Evolutionary conservation across 2,888 invertebrate genomes (phyloP).

Genomic region (Elegia similella): DNA sequence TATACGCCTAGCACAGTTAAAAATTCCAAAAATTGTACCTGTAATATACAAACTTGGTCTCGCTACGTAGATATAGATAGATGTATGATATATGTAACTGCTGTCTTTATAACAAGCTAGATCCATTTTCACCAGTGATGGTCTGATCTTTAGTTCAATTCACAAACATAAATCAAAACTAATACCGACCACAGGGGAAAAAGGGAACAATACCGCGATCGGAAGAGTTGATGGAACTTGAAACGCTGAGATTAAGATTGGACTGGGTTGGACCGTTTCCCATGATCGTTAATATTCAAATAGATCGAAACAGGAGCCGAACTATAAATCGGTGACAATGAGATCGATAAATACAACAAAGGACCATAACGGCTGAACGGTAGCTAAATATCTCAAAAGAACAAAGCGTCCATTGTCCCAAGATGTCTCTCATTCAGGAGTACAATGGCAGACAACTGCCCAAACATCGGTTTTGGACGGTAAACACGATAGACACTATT

Average conservation of each 20-base stretch:
- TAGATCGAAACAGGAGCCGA: slow-evolving; percentile 51
- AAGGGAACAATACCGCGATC: slow-evolving; percentile 21
- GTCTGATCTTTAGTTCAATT: too few relatives aligned
- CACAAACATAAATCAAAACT: slow-evolving; percentile 47
- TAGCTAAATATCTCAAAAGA: slow-evolving; percentile 70
- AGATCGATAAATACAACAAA: slow-evolving; percentile 73
- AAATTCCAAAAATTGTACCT: too few relatives aligned
- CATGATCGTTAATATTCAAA: slow-evolving; percentile 72
- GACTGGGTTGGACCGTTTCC: slow-evolving; percentile 49
- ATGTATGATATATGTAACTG: too few relatives aligned
- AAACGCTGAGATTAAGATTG: slow-evolving; percentile 21
- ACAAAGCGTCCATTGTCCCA: slow-evolving; percentile 62
- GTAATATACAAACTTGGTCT: too few relatives aligned
- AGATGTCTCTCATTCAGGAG: slow-evolving; percentile 50
- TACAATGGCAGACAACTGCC: slow-evolving; percentile 34
- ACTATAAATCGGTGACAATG: slow-evolving; percentile 69
- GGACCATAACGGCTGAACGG: slow-evolving; percentile 69
- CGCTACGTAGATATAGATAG: too few relatives aligned
- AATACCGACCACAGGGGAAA: slow-evolving; percentile 30
- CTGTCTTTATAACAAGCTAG: too few relatives aligned
- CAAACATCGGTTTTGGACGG: slow-evolving; percentile 61
- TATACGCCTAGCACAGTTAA: too few relatives aligned
- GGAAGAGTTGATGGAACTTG: neutral
- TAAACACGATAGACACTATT: slow-evolving; percentile 65
- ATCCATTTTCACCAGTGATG: too few relatives aligned